Conservation (phyloP, 92 coral and sea anemone genomes). For the Heteractis magnifica region DNA sequence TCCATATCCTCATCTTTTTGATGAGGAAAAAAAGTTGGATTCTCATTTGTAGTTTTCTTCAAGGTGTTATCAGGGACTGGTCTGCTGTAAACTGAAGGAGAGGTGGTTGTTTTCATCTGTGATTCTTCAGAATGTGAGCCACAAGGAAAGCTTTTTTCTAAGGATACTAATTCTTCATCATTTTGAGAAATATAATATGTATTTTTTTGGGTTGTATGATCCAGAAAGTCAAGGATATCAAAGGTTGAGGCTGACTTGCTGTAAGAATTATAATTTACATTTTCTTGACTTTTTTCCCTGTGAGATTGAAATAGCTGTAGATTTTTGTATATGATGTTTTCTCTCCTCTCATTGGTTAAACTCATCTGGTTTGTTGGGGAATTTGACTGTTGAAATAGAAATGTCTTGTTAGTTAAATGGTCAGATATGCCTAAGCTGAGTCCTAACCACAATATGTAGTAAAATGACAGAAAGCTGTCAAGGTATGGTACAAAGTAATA, state of each 20-base stretch:
- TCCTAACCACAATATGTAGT: background rate
- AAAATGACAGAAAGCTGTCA: background rate
- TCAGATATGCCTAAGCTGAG: background rate
- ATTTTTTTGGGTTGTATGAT: background rate
- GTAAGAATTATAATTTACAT: background rate
- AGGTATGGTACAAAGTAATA: too few relatives aligned
- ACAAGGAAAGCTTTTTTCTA: background rate
- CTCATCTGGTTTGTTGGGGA: background rate
- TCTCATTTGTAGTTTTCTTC: background rate
- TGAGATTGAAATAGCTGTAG: conserved; percentile 8
- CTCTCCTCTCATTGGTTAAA: background rate
- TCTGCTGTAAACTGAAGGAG: background rate
- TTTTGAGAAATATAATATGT: background rate
- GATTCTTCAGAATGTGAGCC: background rate
- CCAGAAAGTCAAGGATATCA: conserved; percentile 33
- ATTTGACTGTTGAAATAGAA: conserved; percentile 16
- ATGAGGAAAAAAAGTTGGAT: background rate
- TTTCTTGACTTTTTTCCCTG: conserved; percentile 17
- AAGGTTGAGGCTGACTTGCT: conserved; percentile 7
- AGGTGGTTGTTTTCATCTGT: background rate
- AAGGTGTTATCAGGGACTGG: background rate
- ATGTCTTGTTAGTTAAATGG: background rate
- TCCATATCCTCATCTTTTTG: background rate
- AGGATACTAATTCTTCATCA: background rate
- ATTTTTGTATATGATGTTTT: background rate